Base-by-base conservation (phyloP, 1,140 invertebrate species). In the Nymphalis io region DNA sequence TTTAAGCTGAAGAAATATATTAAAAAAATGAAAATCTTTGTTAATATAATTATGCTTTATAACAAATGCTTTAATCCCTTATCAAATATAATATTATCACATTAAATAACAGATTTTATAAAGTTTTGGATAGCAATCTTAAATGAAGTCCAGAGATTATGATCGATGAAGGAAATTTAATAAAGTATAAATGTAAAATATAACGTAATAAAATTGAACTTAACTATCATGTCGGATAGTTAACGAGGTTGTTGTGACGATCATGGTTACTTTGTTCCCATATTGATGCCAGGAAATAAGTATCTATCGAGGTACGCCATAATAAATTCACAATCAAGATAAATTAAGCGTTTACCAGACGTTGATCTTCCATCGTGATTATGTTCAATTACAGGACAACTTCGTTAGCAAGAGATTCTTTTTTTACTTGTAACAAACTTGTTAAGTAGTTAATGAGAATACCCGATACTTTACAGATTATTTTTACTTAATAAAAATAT, bases 191-290 rank as follows among this genome's bases (percentile, higher is more conserved):
- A 58, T 63, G 60, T 80, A 79, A 78, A 76, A 73, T 64, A 76
- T 76, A 80, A 79, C 74, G 68, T 79, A 76, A 83, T 79, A 79
- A 81, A 83, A 84, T 80, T 81, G 80, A 74, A 78, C 72, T 48
- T 84, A 82, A 85, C 76, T 78, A 85, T 84, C 70, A 80, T 81
- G 75, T 79, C 72, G 76, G 75, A 69, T 81, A 84, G 76, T 78
- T 87, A 87, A 87, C 81, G 76, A 84, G 75, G 62, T 79, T 72
- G 78, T 83, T 78, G 72, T 70, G 48, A 65, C 62, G 68, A 70
- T 66, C 68, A 70, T 53, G 60, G 72, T 70, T 73, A 63, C 57
- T 76, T 70, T 44, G 53, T 48, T 57, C 46, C 23, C 48, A 70
- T 69, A 73, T 68, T 66, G 57, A 60, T 59, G 61, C 57, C 62